phyloP scores from a whole-genome alignment of 2,113 vertebrate species.

The Gymnarchus niloticus region DNA sequence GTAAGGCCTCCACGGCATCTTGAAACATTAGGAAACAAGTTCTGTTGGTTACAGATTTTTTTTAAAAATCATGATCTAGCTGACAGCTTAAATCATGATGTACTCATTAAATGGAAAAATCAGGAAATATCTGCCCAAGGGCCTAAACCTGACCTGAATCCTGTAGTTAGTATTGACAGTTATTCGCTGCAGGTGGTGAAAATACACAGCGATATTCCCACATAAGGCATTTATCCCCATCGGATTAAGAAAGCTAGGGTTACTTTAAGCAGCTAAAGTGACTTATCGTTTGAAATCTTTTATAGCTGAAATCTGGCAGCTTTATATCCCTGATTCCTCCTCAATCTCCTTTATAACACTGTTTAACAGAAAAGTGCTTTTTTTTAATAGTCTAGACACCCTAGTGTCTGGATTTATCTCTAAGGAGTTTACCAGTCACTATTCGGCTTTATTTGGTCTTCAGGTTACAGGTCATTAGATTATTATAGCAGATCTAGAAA shows the following conservation, averaged over 20 bases:
- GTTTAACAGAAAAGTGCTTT: not conserved
- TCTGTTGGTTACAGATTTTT: too few relatives aligned
- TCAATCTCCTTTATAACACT: not conserved
- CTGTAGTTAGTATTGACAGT: not conserved
- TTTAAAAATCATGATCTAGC: too few relatives aligned
- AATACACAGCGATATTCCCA: not conserved
- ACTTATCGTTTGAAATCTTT: not conserved
- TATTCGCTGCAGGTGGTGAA: not conserved
- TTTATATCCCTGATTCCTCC: not conserved
- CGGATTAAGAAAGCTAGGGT: not conserved
- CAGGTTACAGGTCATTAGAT: constrained; percentile 13
- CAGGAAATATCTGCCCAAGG: too few relatives aligned
- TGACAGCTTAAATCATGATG: too few relatives aligned
- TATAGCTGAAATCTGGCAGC: not conserved
- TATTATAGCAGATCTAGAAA: not conserved
- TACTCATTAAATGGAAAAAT: too few relatives aligned
- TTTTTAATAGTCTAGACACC: not conserved
- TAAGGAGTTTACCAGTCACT: not conserved
- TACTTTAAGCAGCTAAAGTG: not conserved
- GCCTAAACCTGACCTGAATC: not conserved
- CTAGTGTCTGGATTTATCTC: constrained; percentile 12
- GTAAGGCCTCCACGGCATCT: too few relatives aligned
- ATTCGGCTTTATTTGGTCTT: constrained; percentile 3
- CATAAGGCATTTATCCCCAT: not conserved
- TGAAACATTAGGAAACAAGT: too few relatives aligned